Conservation (phyloP, 2,888 invertebrate genomes). For the Hirtodrosophila trivittata region DNA sequence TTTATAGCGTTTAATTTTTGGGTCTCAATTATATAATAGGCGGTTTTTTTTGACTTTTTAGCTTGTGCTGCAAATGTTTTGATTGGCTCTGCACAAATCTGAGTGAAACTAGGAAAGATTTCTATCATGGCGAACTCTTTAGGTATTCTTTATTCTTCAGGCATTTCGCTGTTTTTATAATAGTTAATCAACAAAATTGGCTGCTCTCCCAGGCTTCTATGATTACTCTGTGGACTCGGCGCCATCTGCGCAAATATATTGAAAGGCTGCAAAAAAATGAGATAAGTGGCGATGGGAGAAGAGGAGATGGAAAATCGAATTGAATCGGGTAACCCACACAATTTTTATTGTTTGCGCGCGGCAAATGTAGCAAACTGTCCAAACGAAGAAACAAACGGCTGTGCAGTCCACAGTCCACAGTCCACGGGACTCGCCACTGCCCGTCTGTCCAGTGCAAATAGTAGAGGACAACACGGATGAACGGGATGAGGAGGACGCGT, state of each 20-base stretch:
- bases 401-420: constrained; percentile 15
- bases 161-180: no score
- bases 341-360: constrained; percentile 68
- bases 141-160: not conserved
- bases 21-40: constrained; percentile 54
- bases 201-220: constrained; percentile 57
- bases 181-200: not conserved
- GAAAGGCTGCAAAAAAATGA: constrained; percentile 53
- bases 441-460: constrained; percentile 65
- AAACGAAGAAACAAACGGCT: constrained; percentile 56
- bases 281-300: not conserved
- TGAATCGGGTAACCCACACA: constrained; percentile 65
- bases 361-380: constrained; percentile 73
- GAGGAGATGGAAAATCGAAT: constrained; percentile 38
- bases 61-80: constrained; percentile 44
- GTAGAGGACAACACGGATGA: constrained; percentile 28
- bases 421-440: constrained; percentile 19
- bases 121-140: no score
- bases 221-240: constrained; percentile 63
- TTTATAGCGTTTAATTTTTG: constrained; percentile 60
- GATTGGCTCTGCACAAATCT: constrained; percentile 48
- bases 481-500: constrained; percentile 51
- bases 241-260: constrained; percentile 65
- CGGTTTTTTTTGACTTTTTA: constrained; percentile 52
- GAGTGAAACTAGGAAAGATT: not conserved